phyloP scores from a whole-genome alignment of 1,140 invertebrate species.

The Pseudomyrmex flavicornis region DNA sequence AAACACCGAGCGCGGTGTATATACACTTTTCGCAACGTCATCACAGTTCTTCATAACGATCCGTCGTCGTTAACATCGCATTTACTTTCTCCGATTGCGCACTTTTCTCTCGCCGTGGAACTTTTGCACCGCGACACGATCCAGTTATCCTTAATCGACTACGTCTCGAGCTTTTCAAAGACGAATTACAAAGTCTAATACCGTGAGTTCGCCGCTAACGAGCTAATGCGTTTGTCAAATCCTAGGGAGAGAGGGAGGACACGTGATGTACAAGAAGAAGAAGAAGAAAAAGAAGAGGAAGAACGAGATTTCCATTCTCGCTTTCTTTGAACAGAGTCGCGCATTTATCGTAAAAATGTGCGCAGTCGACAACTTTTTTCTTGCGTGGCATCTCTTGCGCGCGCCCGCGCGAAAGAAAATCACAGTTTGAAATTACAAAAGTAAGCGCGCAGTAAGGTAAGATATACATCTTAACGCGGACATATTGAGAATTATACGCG shows the following conservation, averaged over 20 bases:
- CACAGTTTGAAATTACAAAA: slow-evolving; percentile 13
- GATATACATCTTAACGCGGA: neutral
- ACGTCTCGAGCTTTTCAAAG: slow-evolving; percentile 31
- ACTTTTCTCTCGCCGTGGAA: neutral
- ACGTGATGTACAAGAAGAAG: neutral
- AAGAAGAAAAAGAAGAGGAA: neutral
- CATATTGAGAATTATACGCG: neutral
- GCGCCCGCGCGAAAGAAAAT: neutral
- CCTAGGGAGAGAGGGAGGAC: neutral
- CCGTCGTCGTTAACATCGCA: neutral
- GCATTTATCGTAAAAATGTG: neutral
- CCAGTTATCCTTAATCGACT: slow-evolving; percentile 36
- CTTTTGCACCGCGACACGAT: slow-evolving; percentile 15
- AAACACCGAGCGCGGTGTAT: neutral
- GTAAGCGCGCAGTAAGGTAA: neutral
- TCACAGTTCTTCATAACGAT: slow-evolving; percentile 16
- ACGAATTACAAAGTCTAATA: slow-evolving; percentile 37
- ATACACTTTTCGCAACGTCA: neutral
- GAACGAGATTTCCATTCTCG: slow-evolving; percentile 1
- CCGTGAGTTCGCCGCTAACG: slow-evolving; percentile 18
- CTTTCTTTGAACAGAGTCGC: neutral
- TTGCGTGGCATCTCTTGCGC: no score
- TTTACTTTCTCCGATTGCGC: slow-evolving; percentile 1
- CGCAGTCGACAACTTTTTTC: no score
- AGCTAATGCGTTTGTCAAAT: slow-evolving; percentile 43